phyloP scores from a whole-genome alignment of 2,113 vertebrate species.

The Cyprinodon tularosa region DNA sequence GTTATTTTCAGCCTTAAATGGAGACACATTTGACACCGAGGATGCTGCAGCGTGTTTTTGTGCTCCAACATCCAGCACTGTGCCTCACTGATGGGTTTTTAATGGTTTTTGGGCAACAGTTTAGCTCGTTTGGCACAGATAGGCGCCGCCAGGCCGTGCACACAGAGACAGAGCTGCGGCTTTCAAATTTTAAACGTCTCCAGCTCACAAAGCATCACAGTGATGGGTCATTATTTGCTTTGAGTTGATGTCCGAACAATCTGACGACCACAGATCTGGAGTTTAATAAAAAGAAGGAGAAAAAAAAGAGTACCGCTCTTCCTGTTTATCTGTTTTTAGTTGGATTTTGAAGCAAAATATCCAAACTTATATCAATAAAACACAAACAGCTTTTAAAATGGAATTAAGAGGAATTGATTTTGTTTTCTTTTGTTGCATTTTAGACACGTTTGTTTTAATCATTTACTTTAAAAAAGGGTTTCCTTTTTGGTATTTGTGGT shows the following conservation, averaged over 20 bases:
- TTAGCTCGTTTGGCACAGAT: not conserved
- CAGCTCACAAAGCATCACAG: not conserved
- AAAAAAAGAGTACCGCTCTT: not conserved
- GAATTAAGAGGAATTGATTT: no score
- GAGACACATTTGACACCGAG: not conserved
- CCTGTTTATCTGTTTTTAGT: not conserved
- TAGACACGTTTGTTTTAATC: no score
- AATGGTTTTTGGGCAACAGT: constrained; percentile 4
- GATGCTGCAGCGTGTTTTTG: not conserved
- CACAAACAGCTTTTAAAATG: no score
- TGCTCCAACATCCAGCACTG: not conserved
- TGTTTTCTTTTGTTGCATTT: no score
- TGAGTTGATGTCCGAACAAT: not conserved
- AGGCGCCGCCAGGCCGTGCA: not conserved
- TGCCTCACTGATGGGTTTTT: not conserved
- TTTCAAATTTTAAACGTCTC: not conserved
- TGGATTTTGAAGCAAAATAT: not conserved
- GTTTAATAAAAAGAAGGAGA: not conserved
- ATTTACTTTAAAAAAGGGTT: no score
- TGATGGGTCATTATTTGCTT: not conserved
- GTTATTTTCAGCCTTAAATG: not conserved
- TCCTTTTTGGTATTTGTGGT: no score
- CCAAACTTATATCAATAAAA: not conserved
- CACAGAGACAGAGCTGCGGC: not conserved
- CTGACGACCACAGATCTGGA: not conserved